Conservation (phyloP, 2,797 vertebrate genomes). For the Sebastes oblongus region DNA sequence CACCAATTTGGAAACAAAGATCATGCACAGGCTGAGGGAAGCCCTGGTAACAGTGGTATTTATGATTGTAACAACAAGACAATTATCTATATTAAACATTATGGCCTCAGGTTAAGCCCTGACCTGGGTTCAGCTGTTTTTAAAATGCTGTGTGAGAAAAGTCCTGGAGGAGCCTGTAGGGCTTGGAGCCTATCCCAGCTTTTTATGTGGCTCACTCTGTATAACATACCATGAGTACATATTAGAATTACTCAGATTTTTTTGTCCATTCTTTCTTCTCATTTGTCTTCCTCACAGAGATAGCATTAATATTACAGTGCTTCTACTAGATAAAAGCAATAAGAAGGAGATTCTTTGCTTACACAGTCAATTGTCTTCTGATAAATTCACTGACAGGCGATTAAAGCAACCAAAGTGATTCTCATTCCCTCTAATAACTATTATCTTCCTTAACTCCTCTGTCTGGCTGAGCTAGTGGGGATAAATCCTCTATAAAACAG, state of each 20-base stretch:
- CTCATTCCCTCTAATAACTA: constrained; percentile 76
- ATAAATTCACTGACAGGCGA: constrained; percentile 67
- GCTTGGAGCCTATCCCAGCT: constrained; percentile 64
- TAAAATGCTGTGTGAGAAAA: constrained; percentile 70
- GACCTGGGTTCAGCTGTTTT: constrained; percentile 71
- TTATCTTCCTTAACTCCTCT: constrained; percentile 69
- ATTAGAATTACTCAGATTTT: constrained; percentile 6
- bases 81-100: constrained; percentile 76
- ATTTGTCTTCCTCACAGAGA: constrained; percentile 18
- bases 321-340: constrained; percentile 32
- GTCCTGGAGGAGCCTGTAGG: constrained; percentile 68
- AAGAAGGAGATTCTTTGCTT: constrained; percentile 28
- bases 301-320: constrained; percentile 3
- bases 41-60: constrained; percentile 35
- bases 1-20: constrained; percentile 45
- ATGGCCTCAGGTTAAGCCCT: constrained; percentile 71
- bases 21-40: neutral
- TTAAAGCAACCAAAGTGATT: constrained; percentile 67
- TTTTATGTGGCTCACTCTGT: constrained; percentile 36
- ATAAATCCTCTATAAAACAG: constrained; percentile 75
- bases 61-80: constrained; percentile 64
- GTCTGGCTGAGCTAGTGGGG: constrained; percentile 62
- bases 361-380: constrained; percentile 52
- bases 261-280: neutral
- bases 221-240: constrained; percentile 5